A percentile compares a stretch with the other conserved stretches of the same genome.
Evolutionary conservation across 1,140 invertebrate species (phyloP).

Genomic region (Halyomorpha halys): DNA sequence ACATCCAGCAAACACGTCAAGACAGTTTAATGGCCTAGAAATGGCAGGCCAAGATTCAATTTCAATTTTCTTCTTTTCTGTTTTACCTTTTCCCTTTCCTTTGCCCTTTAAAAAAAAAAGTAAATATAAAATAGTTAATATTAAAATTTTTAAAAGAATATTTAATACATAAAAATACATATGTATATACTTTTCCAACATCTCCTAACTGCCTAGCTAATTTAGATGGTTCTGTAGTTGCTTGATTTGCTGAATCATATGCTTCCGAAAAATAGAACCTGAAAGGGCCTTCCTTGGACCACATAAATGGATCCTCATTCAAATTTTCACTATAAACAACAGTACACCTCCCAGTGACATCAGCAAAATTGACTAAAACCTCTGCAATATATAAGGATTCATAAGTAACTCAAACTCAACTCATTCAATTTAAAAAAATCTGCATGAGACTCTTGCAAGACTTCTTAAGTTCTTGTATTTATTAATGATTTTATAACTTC

Average conservation of each 20-base stretch:
- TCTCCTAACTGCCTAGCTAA: conserved; percentile 47
- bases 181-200: conserved; percentile 41
- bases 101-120: conserved; percentile 26
- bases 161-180: background rate
- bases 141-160: background rate
- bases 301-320: conserved; percentile 43
- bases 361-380: conserved; percentile 40
- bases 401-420: too few species aligned
- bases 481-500: too few species aligned
- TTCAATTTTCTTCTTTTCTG: conserved; percentile 28
- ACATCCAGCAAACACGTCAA: conserved; percentile 86
- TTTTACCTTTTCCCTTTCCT: conserved; percentile 52
- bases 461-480: too few species aligned
- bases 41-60: conserved; percentile 35
- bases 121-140: background rate
- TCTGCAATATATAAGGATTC: conserved; percentile 36
- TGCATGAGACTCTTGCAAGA: too few species aligned
- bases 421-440: too few species aligned
- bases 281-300: conserved; percentile 51
- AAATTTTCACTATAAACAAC: conserved; percentile 48
- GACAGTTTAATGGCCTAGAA: conserved; percentile 45
- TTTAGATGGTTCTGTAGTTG: conserved; percentile 51
- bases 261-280: conserved; percentile 67
- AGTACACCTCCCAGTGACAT: conserved; percentile 52
- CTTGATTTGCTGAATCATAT: conserved; percentile 48